These are phyloP conservation scores for Pachydiplax longipennis DNA, from an alignment of 2,888 invertebrate genomes.

Conservation along the genomic window DNA sequence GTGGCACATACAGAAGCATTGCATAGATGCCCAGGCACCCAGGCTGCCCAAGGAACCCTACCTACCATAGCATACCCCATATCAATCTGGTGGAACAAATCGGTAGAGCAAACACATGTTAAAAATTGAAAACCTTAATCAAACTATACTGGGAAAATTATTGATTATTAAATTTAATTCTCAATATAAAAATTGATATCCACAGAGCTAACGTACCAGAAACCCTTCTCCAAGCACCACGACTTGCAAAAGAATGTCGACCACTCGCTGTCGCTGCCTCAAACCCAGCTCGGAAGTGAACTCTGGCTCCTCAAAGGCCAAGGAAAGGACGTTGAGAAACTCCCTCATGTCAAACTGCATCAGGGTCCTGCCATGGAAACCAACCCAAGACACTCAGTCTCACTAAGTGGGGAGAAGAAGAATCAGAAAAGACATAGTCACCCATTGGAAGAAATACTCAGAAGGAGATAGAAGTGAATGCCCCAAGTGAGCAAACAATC, in stretches of 20 bases:
- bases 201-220: slow-evolving; percentile 62
- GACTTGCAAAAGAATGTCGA: slow-evolving; percentile 79
- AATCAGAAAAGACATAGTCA: slow-evolving; percentile 43
- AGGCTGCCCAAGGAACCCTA: too few species aligned
- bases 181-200: too few species aligned
- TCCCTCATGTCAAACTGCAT: slow-evolving; percentile 84
- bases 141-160: too few species aligned
- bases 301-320: slow-evolving; percentile 84
- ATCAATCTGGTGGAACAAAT: too few species aligned
- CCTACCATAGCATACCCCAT: too few species aligned
- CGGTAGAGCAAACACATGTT: too few species aligned
- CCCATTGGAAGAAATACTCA: slow-evolving; percentile 37
- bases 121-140: too few species aligned
- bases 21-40: too few species aligned
- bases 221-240: slow-evolving; percentile 72
- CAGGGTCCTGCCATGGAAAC: slow-evolving; percentile 65
- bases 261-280: slow-evolving; percentile 75
- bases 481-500: too few species aligned
- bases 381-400: slow-evolving; percentile 43
- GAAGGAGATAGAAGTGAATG: not conserved
- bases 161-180: too few species aligned
- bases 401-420: slow-evolving; percentile 35
- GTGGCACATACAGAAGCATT: too few species aligned
- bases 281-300: slow-evolving; percentile 76
- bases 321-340: slow-evolving; percentile 82